phyloP scores from a whole-genome alignment of 2,797 vertebrate species.

The Aphelocoma californica region DNA sequence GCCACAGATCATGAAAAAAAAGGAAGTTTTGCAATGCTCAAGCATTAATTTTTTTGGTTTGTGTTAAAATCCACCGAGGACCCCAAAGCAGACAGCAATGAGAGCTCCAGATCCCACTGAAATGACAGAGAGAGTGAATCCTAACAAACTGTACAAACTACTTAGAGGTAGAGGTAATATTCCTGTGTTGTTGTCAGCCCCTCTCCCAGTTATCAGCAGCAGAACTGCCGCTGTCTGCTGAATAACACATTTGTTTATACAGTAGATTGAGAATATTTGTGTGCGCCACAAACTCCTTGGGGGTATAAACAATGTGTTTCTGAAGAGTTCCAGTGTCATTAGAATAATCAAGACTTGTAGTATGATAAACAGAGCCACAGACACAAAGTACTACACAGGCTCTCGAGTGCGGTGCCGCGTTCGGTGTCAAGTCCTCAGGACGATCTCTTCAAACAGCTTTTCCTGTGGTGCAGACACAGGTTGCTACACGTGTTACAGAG shows the following conservation, averaged over 20 bases:
- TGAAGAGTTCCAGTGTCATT: slow-evolving; percentile 60
- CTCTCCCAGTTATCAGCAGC: slow-evolving; percentile 40
- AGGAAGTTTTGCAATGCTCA: fast-evolving
- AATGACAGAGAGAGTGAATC: not conserved
- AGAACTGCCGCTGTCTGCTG: slow-evolving; percentile 50
- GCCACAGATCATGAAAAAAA: too few relatives aligned
- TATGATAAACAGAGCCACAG: slow-evolving; percentile 58
- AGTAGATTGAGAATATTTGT: slow-evolving; percentile 63
- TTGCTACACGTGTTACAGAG: not conserved
- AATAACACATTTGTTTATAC: slow-evolving; percentile 71
- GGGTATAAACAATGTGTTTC: slow-evolving; percentile 64
- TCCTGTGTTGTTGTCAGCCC: not conserved
- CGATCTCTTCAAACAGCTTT: slow-evolving; percentile 29
- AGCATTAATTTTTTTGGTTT: not conserved
- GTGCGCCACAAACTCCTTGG: slow-evolving; percentile 45
- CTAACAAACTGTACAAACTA: not conserved
- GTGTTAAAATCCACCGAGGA: not conserved
- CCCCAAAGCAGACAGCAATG: not conserved
- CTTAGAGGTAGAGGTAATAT: not conserved
- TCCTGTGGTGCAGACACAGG: slow-evolving; percentile 29
- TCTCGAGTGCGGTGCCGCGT: not conserved
- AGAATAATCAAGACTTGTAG: slow-evolving; percentile 67
- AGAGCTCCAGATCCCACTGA: not conserved
- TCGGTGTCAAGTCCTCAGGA: not conserved
- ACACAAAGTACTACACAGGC: not conserved